Base-by-base conservation (phyloP, 2,113 vertebrate species). In the Pithys albifrons region DNA sequence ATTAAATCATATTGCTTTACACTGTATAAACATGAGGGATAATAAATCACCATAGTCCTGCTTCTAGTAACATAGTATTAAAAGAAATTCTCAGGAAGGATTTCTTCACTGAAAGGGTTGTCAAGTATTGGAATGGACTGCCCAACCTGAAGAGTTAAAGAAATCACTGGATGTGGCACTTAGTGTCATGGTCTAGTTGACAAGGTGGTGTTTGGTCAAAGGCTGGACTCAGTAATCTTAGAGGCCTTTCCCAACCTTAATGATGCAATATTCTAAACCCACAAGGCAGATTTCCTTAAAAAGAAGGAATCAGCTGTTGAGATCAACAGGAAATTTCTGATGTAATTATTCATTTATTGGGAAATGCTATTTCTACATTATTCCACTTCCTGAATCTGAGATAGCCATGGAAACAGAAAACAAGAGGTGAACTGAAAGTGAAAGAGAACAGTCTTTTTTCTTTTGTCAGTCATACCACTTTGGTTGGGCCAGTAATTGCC, bases 401-500 rank as follows among this genome's bases (percentile, higher is more conserved):
- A 90, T 71, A 89, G 57, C 88, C 28, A 52, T 57, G 76, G 86
- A 89, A 95, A 95, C 59, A 87, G 52, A 87, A 94, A 89, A 84
- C 64, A 91, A 78, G 73, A 81, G 11, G 80, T 16, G 39, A 31
- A 55, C 48, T 87, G 31, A 58, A 81, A 81, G 19, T 41, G 15
- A n/a, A 82, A 58, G 20, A 84, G 58, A 84, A 75, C 51, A n/a
- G 86, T 48, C 25, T 78, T 66, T 41, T 22, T 88, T 59, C 51
- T 72, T 88, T 66, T 33, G 0, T 84, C 65, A 93, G 33, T 31
- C 14, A 7, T 25, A 86, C 39, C 37, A 33, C 45, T 57, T 12
- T 5, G 7, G 48, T 22, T 75, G 39, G 51, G 29, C 52, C 59
- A 79, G 27, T 80, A 80, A 73, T 23, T 54, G 17, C 46, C 27